Evolutionary conservation across 1,140 invertebrate species (phyloP).

Genomic region (Daktulosphaira vitifoliae): DNA sequence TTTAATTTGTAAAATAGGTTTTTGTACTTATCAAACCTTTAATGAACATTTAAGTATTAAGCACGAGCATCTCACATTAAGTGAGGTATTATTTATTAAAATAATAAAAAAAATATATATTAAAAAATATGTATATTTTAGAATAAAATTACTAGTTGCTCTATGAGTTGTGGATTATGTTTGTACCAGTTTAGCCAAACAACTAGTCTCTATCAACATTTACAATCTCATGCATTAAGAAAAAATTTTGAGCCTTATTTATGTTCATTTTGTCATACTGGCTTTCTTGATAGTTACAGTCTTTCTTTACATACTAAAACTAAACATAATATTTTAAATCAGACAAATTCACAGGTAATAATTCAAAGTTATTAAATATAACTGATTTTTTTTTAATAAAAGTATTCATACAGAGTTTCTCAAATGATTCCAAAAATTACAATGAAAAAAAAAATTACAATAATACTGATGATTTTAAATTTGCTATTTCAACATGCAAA

Average conservation of each 20-base stretch:
- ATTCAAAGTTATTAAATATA: no score
- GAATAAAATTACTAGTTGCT: neutral
- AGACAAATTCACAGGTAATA: no score
- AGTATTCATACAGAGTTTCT: neutral
- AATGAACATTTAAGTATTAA: slow-evolving; percentile 2
- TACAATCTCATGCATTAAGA: slow-evolving; percentile 15
- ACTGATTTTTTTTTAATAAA: slow-evolving; percentile 1
- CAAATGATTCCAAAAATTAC: neutral
- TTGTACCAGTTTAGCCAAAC: slow-evolving; percentile 4
- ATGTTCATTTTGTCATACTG: slow-evolving; percentile 23
- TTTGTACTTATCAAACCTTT: slow-evolving; percentile 2
- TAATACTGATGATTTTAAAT: neutral
- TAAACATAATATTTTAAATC: no score
- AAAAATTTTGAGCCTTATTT: slow-evolving; percentile 15
- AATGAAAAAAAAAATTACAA: neutral
- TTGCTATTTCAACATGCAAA: neutral
- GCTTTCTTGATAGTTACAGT: slow-evolving; percentile 11
- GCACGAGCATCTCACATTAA: neutral
- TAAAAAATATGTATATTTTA: neutral
- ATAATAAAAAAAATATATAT: neutral
- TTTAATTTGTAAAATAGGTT: slow-evolving; percentile 16
- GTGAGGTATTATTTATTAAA: neutral
- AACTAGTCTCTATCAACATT: slow-evolving; percentile 19
- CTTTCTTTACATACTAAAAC: slow-evolving; percentile 15
- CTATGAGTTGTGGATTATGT: slow-evolving; percentile 13